These are phyloP conservation scores for Platorchestia sp. DNA, from an alignment of 1,140 invertebrate genomes.

Conservation along the genomic window DNA sequence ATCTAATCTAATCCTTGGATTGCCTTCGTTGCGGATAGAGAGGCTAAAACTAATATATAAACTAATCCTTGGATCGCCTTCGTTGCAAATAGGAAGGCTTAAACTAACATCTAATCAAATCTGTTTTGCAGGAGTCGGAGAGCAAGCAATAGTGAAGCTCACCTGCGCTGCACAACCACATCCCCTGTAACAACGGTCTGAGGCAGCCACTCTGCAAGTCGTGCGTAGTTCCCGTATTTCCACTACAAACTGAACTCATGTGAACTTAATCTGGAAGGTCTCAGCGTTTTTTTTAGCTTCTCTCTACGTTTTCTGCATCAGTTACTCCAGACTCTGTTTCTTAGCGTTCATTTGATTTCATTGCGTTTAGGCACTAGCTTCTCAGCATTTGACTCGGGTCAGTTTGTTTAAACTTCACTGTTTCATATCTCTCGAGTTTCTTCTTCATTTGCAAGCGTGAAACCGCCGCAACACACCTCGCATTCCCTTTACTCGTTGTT, in stretches of 20 bases:
- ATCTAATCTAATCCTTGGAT: too few species aligned
- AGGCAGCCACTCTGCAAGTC: not conserved
- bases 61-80: too few species aligned
- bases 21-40: too few species aligned
- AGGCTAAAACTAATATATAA: too few species aligned
- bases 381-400: not conserved
- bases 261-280: not conserved
- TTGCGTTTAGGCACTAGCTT: not conserved
- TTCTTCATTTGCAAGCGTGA: not conserved
- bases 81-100: too few species aligned
- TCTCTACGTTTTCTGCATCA: not conserved
- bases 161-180: not conserved
- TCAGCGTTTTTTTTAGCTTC: not conserved
- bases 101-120: too few species aligned
- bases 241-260: not conserved
- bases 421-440: not conserved
- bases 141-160: not conserved
- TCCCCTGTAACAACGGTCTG: too few species aligned
- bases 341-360: not conserved
- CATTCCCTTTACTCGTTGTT: not conserved
- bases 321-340: not conserved
- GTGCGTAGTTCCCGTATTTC: not conserved
- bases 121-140: slow-evolving; percentile 3
- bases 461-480: not conserved
- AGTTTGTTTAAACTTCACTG: too few species aligned